Evolutionary conservation across 2,888 invertebrate genomes (phyloP), one percentile per base, ranked within the genome.

Genomic region (Eueremaeus valkanovi): DNA sequence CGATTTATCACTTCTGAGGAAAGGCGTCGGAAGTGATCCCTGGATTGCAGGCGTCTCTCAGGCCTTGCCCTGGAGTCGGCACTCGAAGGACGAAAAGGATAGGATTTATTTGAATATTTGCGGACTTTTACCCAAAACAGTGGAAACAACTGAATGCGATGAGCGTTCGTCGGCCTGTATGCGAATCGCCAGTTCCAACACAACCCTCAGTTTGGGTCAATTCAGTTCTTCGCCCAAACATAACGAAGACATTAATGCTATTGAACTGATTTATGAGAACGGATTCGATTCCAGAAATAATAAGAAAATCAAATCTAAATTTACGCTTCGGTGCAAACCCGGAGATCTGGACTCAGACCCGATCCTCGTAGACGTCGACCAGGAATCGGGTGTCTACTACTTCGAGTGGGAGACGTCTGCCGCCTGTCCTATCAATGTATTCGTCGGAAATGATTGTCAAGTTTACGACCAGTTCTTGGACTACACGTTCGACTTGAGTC

Each of bases 401-500:
- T 81, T 83, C 80, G 82, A 82, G 75, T 83, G 83, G 83, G 79
- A 81, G 45, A 82, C 83, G 21, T 81, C 82, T 13, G 82, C 81
- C 13, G 83, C 83, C 6, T 83, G 83, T 80, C 81, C 80, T 2
- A 42, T 68, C 42, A 75, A 73, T n/a, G 16, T 68, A 9, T 58
- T 76, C 29, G 51, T 75, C 24, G 80, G 80, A 18, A 70, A 58
- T 9, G 75, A 79, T 58, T 80, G 80, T 73, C 76, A 74, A 61
- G 78, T 80, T 1, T 76, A 66, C 58, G 79, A 79, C 73, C 45
- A 61, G 40, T 76, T 75, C 51, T 76, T 78, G 81, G 82, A 82
- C 21, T 79, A 81, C 51, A 80, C 76, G 24, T 81, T 82, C 80
- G 82, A 83, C 76, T 77, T 83, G 63, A 78, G 78, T 24, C 79